A percentile compares a stretch with the other conserved stretches of the same genome.
Conservation (phyloP, 1,140 invertebrate species). For the Metaphire vulgaris region DNA sequence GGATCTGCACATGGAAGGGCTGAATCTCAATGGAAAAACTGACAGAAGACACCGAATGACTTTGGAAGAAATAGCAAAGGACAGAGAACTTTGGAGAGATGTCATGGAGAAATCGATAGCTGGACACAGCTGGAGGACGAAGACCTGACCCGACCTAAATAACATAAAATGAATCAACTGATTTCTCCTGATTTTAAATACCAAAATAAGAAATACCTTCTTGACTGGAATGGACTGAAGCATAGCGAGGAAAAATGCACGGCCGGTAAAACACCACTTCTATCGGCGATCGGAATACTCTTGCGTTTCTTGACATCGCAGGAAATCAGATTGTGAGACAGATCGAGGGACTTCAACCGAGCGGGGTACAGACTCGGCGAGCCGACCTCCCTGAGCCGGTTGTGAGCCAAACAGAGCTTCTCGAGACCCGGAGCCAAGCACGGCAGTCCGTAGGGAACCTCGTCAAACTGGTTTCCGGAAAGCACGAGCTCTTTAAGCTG, state of each 20-base stretch:
- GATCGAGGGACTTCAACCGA: constrained; percentile 79
- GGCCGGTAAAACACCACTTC: neutral
- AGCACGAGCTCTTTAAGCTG: constrained; percentile 62
- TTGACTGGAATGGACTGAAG: neutral
- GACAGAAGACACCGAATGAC: too few species aligned
- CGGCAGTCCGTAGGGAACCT: constrained; percentile 75
- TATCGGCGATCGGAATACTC: neutral
- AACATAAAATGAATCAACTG: too few species aligned
- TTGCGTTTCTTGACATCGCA: neutral
- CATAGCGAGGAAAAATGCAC: neutral
- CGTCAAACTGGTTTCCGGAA: constrained; percentile 80
- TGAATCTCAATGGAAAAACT: too few species aligned
- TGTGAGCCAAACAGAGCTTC: constrained; percentile 82
- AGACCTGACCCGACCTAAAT: too few species aligned
- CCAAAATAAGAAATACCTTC: too few species aligned
- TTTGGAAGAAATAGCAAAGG: too few species aligned
- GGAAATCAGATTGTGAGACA: constrained; percentile 82
- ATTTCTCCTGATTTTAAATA: too few species aligned
- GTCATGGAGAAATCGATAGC: too few species aligned
- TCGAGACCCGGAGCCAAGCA: constrained; percentile 80
- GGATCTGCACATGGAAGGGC: too few species aligned
- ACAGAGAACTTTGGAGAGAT: too few species aligned
- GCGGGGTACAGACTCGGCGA: constrained; percentile 82
- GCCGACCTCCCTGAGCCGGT: constrained; percentile 67
- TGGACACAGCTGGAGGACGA: too few species aligned